phyloP scores from a whole-genome alignment of 2,113 vertebrate species.

The Calyptomena viridis region DNA sequence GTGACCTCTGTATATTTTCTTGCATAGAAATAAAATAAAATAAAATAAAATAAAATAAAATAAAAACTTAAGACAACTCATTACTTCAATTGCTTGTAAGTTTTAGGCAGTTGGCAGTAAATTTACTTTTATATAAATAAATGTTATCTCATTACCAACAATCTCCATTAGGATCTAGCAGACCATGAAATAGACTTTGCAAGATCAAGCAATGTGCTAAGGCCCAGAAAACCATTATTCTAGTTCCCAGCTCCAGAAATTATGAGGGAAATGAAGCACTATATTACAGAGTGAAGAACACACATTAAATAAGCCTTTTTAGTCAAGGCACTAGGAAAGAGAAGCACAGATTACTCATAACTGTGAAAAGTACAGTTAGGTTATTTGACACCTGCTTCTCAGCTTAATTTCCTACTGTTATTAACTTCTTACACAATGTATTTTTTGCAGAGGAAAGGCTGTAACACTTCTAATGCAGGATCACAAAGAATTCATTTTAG shows the following conservation, averaged over 20 bases:
- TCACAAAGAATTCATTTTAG: neutral
- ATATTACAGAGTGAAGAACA: constrained; percentile 63
- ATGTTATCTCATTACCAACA: constrained; percentile 78
- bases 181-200: constrained; percentile 81
- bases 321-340: constrained; percentile 58
- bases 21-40: neutral
- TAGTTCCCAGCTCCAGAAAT: constrained; percentile 71
- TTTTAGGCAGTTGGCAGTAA: constrained; percentile 65
- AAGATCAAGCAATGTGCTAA: constrained; percentile 75
- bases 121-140: constrained; percentile 80
- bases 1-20: neutral
- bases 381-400: constrained; percentile 52
- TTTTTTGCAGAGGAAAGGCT: constrained; percentile 16
- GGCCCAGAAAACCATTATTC: constrained; percentile 70
- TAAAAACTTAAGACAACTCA: constrained; percentile 12
- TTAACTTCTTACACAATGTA: neutral
- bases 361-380: constrained; percentile 49
- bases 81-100: constrained; percentile 50
- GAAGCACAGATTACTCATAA: constrained; percentile 50
- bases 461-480: neutral
- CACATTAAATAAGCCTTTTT: constrained; percentile 65
- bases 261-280: constrained; percentile 74
- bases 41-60: constrained; percentile 11
- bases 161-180: constrained; percentile 76
- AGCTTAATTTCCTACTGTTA: constrained; percentile 43